Base-by-base conservation (phyloP, 92 coral and sea anemone genomes). In the Umimayanthus kanabou region DNA sequence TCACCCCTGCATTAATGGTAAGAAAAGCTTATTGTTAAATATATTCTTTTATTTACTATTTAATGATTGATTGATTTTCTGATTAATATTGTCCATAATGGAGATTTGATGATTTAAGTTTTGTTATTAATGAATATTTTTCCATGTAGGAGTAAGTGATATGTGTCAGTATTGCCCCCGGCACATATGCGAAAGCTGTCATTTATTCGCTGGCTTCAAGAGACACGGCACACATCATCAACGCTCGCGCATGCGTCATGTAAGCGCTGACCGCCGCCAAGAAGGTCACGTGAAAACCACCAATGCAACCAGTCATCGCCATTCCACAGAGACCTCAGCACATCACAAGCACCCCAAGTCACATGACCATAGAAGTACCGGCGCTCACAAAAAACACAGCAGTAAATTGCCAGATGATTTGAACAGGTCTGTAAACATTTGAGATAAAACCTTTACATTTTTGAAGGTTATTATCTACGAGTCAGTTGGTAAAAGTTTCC, bases 1-100 rank as follows among this genome's bases (percentile, higher is more conserved):
- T 57, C 96, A 90, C 26, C 98, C 98, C 11, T 95, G 98, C 39
- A 93, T 89, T 64, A 86, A 90, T 33, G 96, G 98, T 95, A 77
- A 86, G 89, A 79, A 2, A 23, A 20, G 2, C 6, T 66, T 37
- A 7, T 23, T 22, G 39, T n/a, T 49, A 49, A 3, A 9, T 15
- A 42, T 6, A 42, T 42, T 42, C 37, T 33, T 33, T 33, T 33
- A 33, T 33, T 33, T 33, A 33, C 1, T 33, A 33, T 33, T 33
- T 33, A 33, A 33, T 33, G 37, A n/a, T 33, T 33, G 37, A 33
- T 33, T 33, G 37, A 33, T 33, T 33, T 33, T 33, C 37, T 33
- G 37, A 33, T 33, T 33, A 33, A 33, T 33, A 33, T 33, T 33
- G 37, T 33, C 37, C 37, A 33, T 2, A 33, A 33, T 33, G 0